phyloP scores from a whole-genome alignment of 2,797 vertebrate species.

The Typhlichthys eigenmanni region DNA sequence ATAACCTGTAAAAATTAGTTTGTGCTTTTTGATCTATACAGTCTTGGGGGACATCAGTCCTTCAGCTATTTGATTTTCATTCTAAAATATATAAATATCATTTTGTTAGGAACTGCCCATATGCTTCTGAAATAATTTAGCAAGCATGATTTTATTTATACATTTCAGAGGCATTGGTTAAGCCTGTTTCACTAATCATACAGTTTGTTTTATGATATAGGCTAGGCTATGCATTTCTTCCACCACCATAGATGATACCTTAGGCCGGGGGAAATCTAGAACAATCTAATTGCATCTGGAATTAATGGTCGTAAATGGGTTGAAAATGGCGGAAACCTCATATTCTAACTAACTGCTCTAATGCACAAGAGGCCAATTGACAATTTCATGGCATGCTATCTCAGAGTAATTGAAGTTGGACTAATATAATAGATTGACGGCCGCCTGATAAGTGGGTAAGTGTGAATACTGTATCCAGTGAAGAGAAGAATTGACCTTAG shows the following conservation, averaged over 20 bases:
- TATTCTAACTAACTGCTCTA: constrained; percentile 68
- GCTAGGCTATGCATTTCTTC: constrained; percentile 19
- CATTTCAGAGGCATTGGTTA: neutral
- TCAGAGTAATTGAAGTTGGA: constrained; percentile 61
- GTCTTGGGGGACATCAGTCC: no score
- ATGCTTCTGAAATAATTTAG: neutral
- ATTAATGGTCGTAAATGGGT: constrained; percentile 65
- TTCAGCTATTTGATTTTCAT: no score
- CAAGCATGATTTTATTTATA: neutral
- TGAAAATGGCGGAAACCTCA: constrained; percentile 66
- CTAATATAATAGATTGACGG: constrained; percentile 59
- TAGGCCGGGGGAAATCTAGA: constrained; percentile 43
- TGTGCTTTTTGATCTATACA: no score
- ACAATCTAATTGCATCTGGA: constrained; percentile 68
- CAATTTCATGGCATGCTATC: constrained; percentile 60
- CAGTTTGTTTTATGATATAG: no score
- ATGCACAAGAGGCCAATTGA: constrained; percentile 72
- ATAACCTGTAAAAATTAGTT: no score
- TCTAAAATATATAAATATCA: no score
- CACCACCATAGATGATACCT: constrained; percentile 29
- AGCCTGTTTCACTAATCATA: constrained; percentile 3
- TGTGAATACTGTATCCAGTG: constrained; percentile 24
- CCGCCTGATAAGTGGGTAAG: constrained; percentile 15
- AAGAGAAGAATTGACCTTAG: constrained; percentile 44
- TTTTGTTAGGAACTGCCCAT: neutral